These are phyloP conservation scores for Rhynchonycteris naso DNA, from an alignment of 2,797 vertebrate genomes.

Conservation along the genomic window DNA sequence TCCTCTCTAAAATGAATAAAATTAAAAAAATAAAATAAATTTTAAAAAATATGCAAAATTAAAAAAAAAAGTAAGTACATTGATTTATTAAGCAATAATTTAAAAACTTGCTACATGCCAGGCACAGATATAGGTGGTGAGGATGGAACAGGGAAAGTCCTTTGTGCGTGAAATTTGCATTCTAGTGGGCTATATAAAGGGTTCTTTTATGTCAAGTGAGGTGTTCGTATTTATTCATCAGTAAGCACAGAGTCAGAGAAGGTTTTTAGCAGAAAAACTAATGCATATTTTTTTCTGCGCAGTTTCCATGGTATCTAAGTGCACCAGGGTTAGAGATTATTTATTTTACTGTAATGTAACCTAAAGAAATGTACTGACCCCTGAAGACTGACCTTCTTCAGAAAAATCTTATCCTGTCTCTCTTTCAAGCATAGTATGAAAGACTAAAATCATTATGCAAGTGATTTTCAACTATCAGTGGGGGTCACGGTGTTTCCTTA, in stretches of 20 bases:
- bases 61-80: not conserved
- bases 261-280: constrained; percentile 11
- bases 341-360: constrained; percentile 18
- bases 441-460: not conserved
- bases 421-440: not conserved
- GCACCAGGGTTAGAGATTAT: not conserved
- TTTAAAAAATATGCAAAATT: no score
- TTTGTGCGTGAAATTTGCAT: not conserved
- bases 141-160: not conserved
- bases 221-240: not conserved
- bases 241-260: not conserved
- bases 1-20: no score
- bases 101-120: not conserved
- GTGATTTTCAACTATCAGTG: not conserved
- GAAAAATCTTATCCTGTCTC: not conserved
- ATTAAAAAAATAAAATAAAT: no score
- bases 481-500: not conserved
- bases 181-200: not conserved
- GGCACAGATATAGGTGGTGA: not conserved
- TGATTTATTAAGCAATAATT: not conserved
- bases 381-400: not conserved
- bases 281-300: not conserved
- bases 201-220: not conserved
- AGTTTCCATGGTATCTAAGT: not conserved
- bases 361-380: not conserved